Evolutionary conservation across 2,888 invertebrate genomes (phyloP).

Genomic region (Platynereis dumerilii): DNA sequence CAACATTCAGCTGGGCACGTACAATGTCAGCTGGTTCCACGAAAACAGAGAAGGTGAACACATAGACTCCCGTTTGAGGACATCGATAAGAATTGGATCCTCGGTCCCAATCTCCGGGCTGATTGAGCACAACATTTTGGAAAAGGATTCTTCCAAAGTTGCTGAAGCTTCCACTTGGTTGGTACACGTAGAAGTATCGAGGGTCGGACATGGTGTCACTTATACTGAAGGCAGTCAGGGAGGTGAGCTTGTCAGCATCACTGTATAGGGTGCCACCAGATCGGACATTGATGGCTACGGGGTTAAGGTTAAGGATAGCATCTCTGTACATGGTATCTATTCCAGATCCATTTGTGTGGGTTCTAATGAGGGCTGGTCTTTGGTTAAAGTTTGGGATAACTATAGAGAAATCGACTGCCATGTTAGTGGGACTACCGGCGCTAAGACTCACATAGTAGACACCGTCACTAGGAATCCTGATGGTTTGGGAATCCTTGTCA

Average conservation of each 20-base stretch:
- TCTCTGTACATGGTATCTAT: conserved; percentile 3
- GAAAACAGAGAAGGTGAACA: neutral
- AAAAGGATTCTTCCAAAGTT: neutral
- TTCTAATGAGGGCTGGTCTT: neutral
- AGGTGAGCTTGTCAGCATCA: neutral
- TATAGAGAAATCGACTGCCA: neutral
- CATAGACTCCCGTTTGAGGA: neutral
- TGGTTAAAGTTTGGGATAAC: neutral
- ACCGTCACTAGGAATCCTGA: neutral
- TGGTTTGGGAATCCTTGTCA: too few relatives aligned
- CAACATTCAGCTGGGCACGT: neutral
- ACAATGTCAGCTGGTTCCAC: neutral
- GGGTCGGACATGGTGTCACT: neutral
- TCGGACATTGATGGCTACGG: neutral
- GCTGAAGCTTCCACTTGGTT: neutral
- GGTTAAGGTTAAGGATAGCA: neutral
- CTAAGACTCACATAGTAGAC: neutral
- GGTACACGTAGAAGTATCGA: neutral
- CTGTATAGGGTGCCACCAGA: too few relatives aligned
- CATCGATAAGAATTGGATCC: neutral
- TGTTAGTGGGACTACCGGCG: neutral
- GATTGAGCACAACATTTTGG: neutral
- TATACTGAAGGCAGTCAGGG: neutral
- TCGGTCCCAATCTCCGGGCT: neutral
- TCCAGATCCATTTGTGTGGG: conserved; percentile 1